phyloP scores from a whole-genome alignment of 1,140 invertebrate species.

The Saccostrea echinata region DNA sequence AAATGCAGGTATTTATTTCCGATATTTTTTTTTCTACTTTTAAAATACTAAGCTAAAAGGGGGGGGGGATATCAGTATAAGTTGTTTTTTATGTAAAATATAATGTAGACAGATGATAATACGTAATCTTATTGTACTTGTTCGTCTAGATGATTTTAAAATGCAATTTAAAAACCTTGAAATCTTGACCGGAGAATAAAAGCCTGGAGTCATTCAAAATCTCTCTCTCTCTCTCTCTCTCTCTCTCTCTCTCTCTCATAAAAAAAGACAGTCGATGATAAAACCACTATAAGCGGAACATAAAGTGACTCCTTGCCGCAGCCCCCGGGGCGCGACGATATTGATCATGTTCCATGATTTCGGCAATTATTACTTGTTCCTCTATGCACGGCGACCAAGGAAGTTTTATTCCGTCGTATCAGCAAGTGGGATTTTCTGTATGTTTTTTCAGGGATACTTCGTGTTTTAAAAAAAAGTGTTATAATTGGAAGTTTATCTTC shows the following conservation, averaged over 20 bases:
- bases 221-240: constrained; percentile 21
- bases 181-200: too few species aligned
- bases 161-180: too few species aligned
- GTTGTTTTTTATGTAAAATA: too few species aligned
- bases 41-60: too few species aligned
- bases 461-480: background rate
- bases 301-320: background rate
- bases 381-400: background rate
- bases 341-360: constrained; percentile 31
- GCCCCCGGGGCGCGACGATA: background rate
- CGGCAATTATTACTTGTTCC: background rate
- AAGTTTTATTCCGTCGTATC: background rate
- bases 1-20: too few species aligned
- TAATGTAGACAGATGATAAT: too few species aligned
- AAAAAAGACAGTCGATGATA: background rate
- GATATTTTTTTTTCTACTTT: too few species aligned
- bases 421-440: background rate
- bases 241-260: background rate
- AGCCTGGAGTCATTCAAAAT: too few species aligned
- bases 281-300: background rate
- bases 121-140: too few species aligned
- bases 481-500: background rate
- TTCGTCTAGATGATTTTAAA: too few species aligned
- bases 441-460: background rate
- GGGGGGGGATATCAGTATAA: too few species aligned